Conservation (phyloP, 2,113 vertebrate genomes). For the Chionomys nivalis region DNA sequence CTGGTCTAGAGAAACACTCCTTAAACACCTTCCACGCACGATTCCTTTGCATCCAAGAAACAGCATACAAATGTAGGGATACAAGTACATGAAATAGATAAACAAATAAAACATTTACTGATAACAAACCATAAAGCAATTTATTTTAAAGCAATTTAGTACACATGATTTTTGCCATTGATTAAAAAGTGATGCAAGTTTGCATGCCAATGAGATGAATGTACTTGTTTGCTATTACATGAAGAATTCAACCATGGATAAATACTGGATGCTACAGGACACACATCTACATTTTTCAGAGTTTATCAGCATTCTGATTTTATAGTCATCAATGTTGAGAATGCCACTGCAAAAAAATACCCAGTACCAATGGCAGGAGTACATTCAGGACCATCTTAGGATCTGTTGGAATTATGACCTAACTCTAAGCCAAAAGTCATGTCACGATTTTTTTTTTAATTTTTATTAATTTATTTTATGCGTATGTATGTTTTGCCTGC, state of each 20-base stretch:
- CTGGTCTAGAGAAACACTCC: neutral
- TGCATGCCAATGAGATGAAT: neutral
- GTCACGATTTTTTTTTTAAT: neutral
- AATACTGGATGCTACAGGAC: neutral
- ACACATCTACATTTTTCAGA: neutral
- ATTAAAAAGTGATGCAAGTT: neutral
- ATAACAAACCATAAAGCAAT: neutral
- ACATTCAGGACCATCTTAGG: neutral
- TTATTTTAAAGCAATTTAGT: neutral
- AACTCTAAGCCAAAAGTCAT: neutral
- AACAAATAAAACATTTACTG: neutral
- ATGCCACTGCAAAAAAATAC: neutral
- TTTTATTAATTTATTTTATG: neutral
- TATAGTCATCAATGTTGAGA: neutral
- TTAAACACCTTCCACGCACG: neutral
- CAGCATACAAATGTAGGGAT: too few relatives aligned
- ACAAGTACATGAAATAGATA: neutral
- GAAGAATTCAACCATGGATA: neutral
- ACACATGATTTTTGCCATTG: neutral
- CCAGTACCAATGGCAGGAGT: neutral
- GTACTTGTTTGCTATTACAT: neutral
- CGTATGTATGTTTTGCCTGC: neutral
- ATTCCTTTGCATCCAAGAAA: neutral
- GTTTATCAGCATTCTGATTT: neutral
- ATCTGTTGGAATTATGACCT: neutral